These are phyloP conservation scores for Alloscopus bannaensis DNA, from an alignment of 2,888 invertebrate genomes.

Conservation along the genomic window DNA sequence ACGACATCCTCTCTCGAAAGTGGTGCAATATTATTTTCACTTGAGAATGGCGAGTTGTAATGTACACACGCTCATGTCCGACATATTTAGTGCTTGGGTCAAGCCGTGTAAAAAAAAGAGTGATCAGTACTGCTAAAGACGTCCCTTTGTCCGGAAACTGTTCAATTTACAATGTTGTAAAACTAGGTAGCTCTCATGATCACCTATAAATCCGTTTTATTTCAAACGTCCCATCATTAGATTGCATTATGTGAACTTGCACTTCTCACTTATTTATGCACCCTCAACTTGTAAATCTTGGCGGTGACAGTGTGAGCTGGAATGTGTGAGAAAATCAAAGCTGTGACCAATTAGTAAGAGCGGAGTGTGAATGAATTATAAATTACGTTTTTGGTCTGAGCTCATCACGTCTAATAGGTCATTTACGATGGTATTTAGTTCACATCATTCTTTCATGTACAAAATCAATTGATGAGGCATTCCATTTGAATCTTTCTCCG, in stretches of 20 bases:
- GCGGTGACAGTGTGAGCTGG: background rate
- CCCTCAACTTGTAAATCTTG: constrained; percentile 47
- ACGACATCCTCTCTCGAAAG: constrained; percentile 8
- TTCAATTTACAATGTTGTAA: constrained; percentile 59
- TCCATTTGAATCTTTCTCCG: too few relatives aligned
- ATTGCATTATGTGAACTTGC: constrained; percentile 26
- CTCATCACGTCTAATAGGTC: constrained; percentile 20
- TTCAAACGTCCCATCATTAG: constrained; percentile 7
- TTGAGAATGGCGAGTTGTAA: background rate
- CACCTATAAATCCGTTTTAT: too few relatives aligned
- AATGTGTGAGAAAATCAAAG: constrained; percentile 53
- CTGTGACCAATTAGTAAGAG: constrained; percentile 53
- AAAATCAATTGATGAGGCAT: too few relatives aligned
- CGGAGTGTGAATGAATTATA: constrained; percentile 37
- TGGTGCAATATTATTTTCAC: constrained; percentile 39
- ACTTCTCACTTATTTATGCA: constrained; percentile 49
- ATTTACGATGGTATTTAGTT: too few relatives aligned
- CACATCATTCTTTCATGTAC: constrained; percentile 45
- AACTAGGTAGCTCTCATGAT: too few relatives aligned
- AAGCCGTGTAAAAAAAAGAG: constrained; percentile 42
- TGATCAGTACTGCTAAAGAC: constrained; percentile 59
- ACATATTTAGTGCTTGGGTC: constrained; percentile 33
- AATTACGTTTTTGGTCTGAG: too few relatives aligned
- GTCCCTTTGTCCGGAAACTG: constrained; percentile 51
- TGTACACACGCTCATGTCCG: constrained; percentile 27